Conservation (phyloP, 2,888 invertebrate species). For the Pachydiplax longipennis region DNA sequence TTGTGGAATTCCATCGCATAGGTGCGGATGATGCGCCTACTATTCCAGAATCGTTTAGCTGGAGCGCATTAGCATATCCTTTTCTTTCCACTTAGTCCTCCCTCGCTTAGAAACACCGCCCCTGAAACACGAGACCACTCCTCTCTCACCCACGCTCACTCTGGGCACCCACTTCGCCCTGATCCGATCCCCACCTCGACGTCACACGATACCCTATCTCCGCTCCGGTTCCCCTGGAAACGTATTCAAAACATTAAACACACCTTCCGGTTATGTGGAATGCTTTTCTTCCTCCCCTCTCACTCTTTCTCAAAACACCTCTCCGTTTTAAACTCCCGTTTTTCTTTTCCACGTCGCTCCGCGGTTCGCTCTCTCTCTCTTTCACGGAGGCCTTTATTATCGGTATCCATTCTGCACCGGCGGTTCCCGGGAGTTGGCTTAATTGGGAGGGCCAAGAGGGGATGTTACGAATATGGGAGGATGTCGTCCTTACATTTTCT, state of each 20-base stretch:
- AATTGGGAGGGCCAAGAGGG: background rate
- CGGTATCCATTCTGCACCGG: conserved; percentile 18
- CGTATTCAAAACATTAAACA: conserved; percentile 44
- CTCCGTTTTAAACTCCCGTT: background rate
- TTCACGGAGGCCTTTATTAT: background rate
- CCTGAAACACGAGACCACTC: background rate
- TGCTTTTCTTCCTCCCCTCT: conserved; percentile 4
- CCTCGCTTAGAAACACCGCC: background rate
- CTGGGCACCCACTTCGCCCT: background rate
- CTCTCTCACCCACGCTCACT: background rate
- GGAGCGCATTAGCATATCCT: background rate
- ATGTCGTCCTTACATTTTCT: background rate
- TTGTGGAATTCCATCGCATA: background rate
- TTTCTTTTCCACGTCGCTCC: background rate
- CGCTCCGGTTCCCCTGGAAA: conserved; percentile 36
- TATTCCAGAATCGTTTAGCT: background rate
- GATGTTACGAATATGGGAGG: background rate
- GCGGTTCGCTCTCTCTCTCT: background rate
- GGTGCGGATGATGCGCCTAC: background rate
- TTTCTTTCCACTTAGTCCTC: background rate
- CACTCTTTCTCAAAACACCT: background rate
- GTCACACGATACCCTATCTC: conserved; percentile 27
- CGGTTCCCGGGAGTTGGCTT: background rate
- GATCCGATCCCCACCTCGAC: background rate
- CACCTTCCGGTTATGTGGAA: conserved; percentile 35